Evolutionary conservation across 2,888 invertebrate species (phyloP), one percentile per base, ranked within the genome.

Genomic region (Marronus borbonicus): DNA sequence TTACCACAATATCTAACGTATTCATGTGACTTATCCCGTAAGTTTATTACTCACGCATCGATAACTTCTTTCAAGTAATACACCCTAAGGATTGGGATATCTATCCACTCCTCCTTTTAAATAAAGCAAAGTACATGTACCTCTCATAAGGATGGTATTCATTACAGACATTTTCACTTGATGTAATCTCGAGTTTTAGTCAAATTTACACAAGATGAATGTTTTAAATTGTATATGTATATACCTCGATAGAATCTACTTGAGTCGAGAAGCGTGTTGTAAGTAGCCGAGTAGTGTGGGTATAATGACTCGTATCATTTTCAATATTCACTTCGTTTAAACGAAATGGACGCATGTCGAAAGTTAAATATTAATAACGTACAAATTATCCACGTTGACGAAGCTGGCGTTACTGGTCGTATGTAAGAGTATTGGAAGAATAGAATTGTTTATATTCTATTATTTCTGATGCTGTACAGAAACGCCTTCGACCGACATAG

Each of bases 131-230:
- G 68, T 28, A 24, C 62, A 49, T 76, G 8, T 44, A 62, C 49
- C n/a, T 62, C 62, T 58, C 44, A 44, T 70, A 70, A 77, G 69
- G 58, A 62, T 60, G 70, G 70, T 70, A 60, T 77, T 70, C 70
- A 77, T 77, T 77, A 70, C 77, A 62, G 70, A 60, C 44, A 62
- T 70, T 77, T 72, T 77, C 77, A 70, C 62, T 76, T 72, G 24
- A 74, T 55, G 52, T 72, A 77, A 70, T 64, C 72, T 77, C 44
- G 64, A 77, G 77, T 72, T 72, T 77, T 77, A 77, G 70, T 64
- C 77, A 77, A 77, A 77, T 77, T 77, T 77, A 77, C 77, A 70
- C 72, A 77, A 74, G 72, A 74, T 74, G 52, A n/a, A 49, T 58
- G 39, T 62, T 72, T 77, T 77, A 65, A 70, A 77, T 70, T 74